Evolutionary conservation across 2,797 vertebrate species (phyloP).

Genomic region (Pyrocephalus nanus): DNA sequence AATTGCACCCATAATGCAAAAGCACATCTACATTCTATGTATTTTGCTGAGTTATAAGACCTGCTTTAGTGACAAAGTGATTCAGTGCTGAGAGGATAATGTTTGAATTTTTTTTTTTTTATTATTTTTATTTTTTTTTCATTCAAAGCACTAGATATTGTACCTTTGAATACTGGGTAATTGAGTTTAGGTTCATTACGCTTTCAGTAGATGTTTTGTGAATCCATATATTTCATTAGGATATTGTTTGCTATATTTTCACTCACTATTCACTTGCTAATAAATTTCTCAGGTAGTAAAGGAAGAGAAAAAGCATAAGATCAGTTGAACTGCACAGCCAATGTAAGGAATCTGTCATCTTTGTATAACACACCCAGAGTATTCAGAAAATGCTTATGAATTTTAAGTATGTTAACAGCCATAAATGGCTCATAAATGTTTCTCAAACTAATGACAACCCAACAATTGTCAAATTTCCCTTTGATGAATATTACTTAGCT

Average conservation of each 20-base stretch:
- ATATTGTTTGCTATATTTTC: not conserved
- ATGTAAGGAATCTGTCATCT: slow-evolving; percentile 20
- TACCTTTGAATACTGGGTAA: not conserved
- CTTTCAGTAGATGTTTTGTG: not conserved
- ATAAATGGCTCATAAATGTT: slow-evolving; percentile 12
- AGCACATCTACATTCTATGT: not conserved
- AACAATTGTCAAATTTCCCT: not conserved
- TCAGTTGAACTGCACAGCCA: not conserved
- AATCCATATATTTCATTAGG: not conserved
- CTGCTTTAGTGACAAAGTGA: not conserved
- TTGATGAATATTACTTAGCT: not conserved
- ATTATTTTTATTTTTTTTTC: not conserved
- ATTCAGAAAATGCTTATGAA: not conserved
- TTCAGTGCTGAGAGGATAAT: not conserved
- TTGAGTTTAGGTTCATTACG: not conserved
- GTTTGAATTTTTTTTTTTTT: not conserved
- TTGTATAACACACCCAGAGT: not conserved
- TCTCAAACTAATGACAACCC: slow-evolving; percentile 5
- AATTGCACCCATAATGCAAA: not conserved
- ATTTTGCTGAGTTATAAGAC: not conserved
- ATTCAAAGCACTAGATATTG: not conserved
- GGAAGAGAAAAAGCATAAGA: slow-evolving; percentile 1
- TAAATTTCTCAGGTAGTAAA: slow-evolving; percentile 14
- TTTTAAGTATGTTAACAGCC: not conserved
- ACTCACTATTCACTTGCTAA: not conserved